Evolutionary conservation across 2,888 invertebrate genomes (phyloP).

Genomic region (Drosophila greeni): DNA sequence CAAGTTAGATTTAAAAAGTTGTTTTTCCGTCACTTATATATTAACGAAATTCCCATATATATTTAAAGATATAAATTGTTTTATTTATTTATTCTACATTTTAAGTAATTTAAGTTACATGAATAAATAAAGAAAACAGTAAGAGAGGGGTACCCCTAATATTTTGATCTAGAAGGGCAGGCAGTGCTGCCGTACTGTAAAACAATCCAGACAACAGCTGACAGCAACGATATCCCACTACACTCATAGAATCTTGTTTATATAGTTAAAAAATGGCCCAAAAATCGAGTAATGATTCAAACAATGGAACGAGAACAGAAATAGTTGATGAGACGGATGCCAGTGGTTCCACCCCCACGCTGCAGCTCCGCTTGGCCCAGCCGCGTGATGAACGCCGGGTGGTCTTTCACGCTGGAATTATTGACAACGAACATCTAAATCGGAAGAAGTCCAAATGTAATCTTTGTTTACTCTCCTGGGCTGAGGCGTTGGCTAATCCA

Average conservation of each 20-base stretch:
- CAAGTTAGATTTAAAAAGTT: background rate
- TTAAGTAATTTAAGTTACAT: too few species aligned
- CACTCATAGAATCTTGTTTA: slow-evolving; percentile 35
- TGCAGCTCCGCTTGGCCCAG: slow-evolving; percentile 83
- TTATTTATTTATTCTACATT: too few species aligned
- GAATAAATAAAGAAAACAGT: too few species aligned
- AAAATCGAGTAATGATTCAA: slow-evolving; percentile 12
- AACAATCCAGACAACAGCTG: slow-evolving; percentile 2
- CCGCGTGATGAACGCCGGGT: slow-evolving; percentile 88
- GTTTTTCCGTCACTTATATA: background rate
- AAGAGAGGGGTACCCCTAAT: background rate
- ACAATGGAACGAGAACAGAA: slow-evolving; percentile 36
- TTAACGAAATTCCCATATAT: background rate
- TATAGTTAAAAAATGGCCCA: slow-evolving; percentile 55
- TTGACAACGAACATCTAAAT: slow-evolving; percentile 96
- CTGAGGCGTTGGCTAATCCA: background rate
- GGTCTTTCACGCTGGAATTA: slow-evolving; percentile 92
- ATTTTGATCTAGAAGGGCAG: background rate
- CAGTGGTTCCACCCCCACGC: slow-evolving; percentile 43
- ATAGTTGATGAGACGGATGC: slow-evolving; percentile 48
- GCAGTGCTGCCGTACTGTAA: slow-evolving; percentile 1
- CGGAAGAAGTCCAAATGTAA: slow-evolving; percentile 96
- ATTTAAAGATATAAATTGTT: background rate
- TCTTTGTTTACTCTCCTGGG: background rate
- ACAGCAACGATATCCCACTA: background rate